A percentile compares a stretch with the other conserved stretches of the same genome.
Conservation (phyloP, 2,113 vertebrate species). For the Meriones unguiculatus region DNA sequence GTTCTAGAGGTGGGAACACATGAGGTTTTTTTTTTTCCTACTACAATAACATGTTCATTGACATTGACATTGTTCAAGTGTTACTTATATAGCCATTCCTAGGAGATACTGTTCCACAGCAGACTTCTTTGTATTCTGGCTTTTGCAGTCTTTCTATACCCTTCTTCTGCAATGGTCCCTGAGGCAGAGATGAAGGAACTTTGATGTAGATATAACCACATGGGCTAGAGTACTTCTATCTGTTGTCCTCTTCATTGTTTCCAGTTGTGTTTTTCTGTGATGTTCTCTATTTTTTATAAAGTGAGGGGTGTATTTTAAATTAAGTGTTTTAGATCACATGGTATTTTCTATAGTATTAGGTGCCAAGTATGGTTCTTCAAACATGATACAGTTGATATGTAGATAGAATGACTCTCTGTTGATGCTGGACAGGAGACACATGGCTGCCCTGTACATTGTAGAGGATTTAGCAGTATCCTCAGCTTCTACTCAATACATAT, state of each 20-base stretch:
- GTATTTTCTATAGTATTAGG: not conserved
- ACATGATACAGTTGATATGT: not conserved
- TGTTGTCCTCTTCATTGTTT: not conserved
- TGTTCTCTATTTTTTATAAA: not conserved
- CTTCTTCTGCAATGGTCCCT: not conserved
- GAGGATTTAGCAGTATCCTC: not conserved
- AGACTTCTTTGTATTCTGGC: not conserved
- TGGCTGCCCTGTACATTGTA: not conserved
- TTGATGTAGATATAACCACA: not conserved
- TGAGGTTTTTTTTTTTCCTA: not conserved
- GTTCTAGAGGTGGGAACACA: not conserved
- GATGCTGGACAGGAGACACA: too few species aligned
- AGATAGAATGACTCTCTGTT: not conserved
- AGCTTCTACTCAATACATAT: not conserved
- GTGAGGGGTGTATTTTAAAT: not conserved
- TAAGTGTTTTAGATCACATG: not conserved
- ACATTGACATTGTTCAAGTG: not conserved
- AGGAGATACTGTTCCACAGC: not conserved
- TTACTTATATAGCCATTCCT: not conserved
- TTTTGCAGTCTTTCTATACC: not conserved
- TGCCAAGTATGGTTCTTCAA: not conserved
- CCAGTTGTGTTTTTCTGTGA: not conserved
- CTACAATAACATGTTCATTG: not conserved
- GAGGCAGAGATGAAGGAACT: not conserved
- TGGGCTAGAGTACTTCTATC: not conserved